Conservation (phyloP, 2,113 vertebrate genomes). For the Pogonocichla stellata region DNA sequence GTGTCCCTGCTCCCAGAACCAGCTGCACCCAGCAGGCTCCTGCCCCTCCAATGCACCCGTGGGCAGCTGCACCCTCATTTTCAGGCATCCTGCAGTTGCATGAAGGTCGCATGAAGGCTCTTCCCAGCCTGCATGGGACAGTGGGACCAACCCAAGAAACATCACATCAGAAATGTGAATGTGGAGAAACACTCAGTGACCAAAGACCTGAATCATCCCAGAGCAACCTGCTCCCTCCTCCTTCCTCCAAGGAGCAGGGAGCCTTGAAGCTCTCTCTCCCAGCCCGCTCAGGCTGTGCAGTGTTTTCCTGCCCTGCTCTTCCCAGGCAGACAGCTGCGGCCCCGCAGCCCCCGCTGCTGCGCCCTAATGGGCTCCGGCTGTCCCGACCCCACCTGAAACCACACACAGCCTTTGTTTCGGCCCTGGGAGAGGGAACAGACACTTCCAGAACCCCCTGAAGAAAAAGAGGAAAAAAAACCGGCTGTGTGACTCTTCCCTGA, state of each 20-base stretch:
- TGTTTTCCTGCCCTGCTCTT: background rate
- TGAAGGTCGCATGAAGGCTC: background rate
- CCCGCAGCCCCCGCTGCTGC: background rate
- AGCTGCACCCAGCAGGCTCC: background rate
- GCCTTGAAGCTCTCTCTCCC: background rate
- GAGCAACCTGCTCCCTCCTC: background rate
- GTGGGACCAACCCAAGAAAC: background rate
- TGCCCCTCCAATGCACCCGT: accelerated
- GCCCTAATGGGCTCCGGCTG: background rate
- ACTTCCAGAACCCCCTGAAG: background rate
- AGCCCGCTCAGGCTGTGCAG: accelerated
- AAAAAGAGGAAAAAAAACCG: background rate
- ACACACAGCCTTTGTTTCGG: slow-evolving; percentile 33
- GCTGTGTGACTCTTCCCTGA: slow-evolving; percentile 3
- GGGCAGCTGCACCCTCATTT: background rate
- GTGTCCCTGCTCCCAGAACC: accelerated
- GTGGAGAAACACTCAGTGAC: accelerated
- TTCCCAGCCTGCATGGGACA: background rate
- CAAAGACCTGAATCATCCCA: background rate
- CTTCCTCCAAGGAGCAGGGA: background rate
- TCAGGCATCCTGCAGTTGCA: background rate
- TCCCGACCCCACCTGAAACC: slow-evolving; percentile 56
- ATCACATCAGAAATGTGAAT: accelerated
- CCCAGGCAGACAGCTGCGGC: background rate
- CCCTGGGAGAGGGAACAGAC: background rate